Percentiles rank a stretch among this genome's conserved stretches.
phyloP scores from a whole-genome alignment of 64 coral and sea anemone genomes.

The Montipora sp. region DNA sequence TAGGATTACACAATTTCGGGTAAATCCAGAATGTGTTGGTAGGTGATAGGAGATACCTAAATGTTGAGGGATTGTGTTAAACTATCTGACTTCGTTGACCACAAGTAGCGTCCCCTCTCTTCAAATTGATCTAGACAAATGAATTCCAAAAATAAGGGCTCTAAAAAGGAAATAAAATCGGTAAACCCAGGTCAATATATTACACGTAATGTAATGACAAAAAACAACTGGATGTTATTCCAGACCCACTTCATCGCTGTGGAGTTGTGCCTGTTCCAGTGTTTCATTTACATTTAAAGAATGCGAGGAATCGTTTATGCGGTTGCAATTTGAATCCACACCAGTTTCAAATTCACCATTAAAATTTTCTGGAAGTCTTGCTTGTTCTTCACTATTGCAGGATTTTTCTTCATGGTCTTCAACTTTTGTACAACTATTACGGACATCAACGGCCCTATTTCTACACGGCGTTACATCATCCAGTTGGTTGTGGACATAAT shows the following conservation, averaged over 20 bases:
- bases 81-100: too few species aligned
- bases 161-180: too few species aligned
- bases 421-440: too few species aligned
- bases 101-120: too few species aligned
- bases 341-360: background rate
- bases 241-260: background rate
- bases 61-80: too few species aligned
- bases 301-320: background rate
- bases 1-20: background rate
- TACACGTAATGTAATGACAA: too few species aligned
- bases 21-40: too few species aligned
- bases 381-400: background rate
- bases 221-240: background rate
- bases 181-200: too few species aligned
- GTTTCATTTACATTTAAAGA: background rate
- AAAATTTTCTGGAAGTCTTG: background rate
- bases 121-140: too few species aligned
- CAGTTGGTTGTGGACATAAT: background rate
- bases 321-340: background rate
- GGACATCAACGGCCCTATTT: background rate
- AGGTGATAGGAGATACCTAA: too few species aligned
- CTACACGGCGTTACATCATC: background rate
- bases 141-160: too few species aligned
- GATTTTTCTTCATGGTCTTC: constrained; percentile 13
- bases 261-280: background rate